Percentiles rank a stretch among this genome's conserved stretches.
phyloP scores from a whole-genome alignment of 2,888 invertebrate species.

The Macaria liturata region DNA sequence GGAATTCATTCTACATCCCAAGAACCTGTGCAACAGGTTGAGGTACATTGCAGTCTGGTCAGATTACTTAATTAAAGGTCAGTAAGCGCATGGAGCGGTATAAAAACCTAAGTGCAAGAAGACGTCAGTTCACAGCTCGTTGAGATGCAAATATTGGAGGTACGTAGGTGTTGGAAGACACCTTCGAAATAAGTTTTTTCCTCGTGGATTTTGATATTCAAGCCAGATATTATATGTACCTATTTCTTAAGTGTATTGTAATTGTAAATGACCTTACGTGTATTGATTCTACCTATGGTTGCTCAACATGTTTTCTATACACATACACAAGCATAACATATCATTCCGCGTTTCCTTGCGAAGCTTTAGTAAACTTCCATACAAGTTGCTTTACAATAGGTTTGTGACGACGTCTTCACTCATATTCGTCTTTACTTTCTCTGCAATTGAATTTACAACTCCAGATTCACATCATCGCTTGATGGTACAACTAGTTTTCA shows the following conservation, averaged over 20 bases:
- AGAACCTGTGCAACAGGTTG: constrained; percentile 28
- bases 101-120: constrained; percentile 13
- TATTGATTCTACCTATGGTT: no score
- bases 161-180: neutral
- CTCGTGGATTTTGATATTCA: no score
- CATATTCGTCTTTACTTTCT: constrained; percentile 11
- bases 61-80: constrained; percentile 29
- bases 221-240: no score
- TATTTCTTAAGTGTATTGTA: no score
- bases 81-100: constrained; percentile 14
- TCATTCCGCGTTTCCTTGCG: constrained; percentile 1
- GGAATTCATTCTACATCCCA: constrained; percentile 25
- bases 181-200: no score
- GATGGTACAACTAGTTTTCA: constrained; percentile 5
- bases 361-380: constrained; percentile 11
- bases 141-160: constrained; percentile 3
- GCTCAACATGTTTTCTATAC: no score
- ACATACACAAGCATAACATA: no score
- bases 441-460: constrained; percentile 6
- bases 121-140: constrained; percentile 4
- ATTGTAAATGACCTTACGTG: no score
- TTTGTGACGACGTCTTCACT: constrained; percentile 3
- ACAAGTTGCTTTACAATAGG: constrained; percentile 11
- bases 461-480: constrained; percentile 5
- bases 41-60: constrained; percentile 21